These are phyloP conservation scores for Embidobia sp. DNA, from an alignment of 2,888 invertebrate species.

Conservation along the genomic window DNA sequence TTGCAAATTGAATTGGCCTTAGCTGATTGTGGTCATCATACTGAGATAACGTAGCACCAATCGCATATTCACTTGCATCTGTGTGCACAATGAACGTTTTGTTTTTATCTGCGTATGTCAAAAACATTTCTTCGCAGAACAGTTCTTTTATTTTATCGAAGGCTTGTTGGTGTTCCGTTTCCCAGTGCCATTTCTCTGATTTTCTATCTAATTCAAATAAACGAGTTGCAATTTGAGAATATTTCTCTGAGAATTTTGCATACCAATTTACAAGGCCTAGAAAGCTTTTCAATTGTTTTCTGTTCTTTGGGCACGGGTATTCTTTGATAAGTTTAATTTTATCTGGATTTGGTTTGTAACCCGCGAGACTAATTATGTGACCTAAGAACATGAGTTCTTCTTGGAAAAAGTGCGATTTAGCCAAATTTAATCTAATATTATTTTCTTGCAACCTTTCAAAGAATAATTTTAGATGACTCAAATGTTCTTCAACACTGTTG, in stretches of 20 bases:
- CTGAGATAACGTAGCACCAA: neutral
- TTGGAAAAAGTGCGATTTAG: neutral
- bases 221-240: neutral
- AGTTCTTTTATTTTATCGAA: neutral
- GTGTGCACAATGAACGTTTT: neutral
- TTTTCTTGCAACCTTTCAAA: neutral
- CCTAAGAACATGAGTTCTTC: neutral
- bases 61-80: neutral
- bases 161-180: neutral
- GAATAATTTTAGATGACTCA: neutral
- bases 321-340: neutral
- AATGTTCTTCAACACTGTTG: neutral
- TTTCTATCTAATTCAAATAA: neutral
- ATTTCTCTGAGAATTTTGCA: neutral
- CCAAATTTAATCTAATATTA: neutral
- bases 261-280: slow-evolving; percentile 1
- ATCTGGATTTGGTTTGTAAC: neutral
- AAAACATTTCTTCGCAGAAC: neutral
- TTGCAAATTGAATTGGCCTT: neutral
- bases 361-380: neutral
- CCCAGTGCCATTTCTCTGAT: neutral
- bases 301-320: neutral
- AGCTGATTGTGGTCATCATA: neutral
- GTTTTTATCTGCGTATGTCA: too few species aligned
- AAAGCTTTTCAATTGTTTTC: neutral